Conservation (phyloP, 2,113 vertebrate species). For the Spea multiplicata region DNA sequence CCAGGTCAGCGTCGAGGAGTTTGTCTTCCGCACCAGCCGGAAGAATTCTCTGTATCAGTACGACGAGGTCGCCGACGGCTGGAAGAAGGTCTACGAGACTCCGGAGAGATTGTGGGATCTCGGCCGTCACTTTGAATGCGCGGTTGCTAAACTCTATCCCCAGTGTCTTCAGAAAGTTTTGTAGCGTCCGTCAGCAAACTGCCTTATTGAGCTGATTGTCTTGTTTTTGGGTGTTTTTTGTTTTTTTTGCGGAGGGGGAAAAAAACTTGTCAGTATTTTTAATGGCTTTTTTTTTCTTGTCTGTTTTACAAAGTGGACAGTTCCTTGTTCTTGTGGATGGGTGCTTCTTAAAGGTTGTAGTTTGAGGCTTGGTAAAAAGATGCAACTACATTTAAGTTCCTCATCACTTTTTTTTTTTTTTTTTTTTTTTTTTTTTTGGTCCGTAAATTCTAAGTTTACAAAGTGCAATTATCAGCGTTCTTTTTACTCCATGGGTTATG, state of each 20-base stretch:
- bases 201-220: conserved; percentile 40
- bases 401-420: too few species aligned
- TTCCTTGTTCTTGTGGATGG: conserved; percentile 68
- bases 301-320: conserved; percentile 61
- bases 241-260: neutral
- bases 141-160: conserved; percentile 98
- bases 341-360: conserved; percentile 83
- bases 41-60: conserved; percentile 98
- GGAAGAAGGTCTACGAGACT: conserved; percentile 95
- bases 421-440: conserved; percentile 26
- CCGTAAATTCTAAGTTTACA: conserved; percentile 59
- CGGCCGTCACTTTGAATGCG: conserved; percentile 98
- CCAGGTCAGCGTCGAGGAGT: conserved; percentile 96
- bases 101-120: conserved; percentile 98
- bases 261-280: conserved; percentile 65
- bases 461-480: conserved; percentile 97
- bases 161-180: conserved; percentile 99
- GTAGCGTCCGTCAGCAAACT: conserved; percentile 61
- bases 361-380: conserved; percentile 58
- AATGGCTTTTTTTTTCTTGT: conserved; percentile 44
- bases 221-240: neutral
- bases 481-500: conserved; percentile 61
- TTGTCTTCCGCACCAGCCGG: conserved; percentile 97
- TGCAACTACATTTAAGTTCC: conserved; percentile 52
- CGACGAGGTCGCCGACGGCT: conserved; percentile 83